phyloP scores from a whole-genome alignment of 2,888 invertebrate species.

The Byasa hedistus region DNA sequence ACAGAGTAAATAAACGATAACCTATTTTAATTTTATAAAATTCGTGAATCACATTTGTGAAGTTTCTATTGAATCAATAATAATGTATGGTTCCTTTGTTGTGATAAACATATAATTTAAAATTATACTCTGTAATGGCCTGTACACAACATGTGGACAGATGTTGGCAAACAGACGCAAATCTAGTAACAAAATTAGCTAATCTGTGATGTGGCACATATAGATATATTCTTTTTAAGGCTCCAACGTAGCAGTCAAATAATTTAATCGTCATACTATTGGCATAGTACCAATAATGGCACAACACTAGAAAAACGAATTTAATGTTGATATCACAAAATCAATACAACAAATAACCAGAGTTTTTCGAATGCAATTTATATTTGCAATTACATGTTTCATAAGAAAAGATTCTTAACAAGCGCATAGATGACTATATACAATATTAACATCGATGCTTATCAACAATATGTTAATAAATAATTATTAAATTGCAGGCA shows the following conservation, averaged over 20 bases:
- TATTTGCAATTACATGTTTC: too few relatives aligned
- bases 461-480: background rate
- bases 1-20: too few relatives aligned
- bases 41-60: background rate
- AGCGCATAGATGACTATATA: too few relatives aligned
- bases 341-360: too few relatives aligned
- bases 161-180: conserved; percentile 1
- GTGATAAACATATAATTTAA: background rate
- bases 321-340: too few relatives aligned
- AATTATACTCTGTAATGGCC: background rate
- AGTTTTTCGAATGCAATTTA: background rate
- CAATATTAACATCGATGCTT: too few relatives aligned
- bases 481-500: conserved; percentile 46
- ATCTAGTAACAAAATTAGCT: conserved; percentile 31
- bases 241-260: conserved; percentile 18
- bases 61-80: background rate
- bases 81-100: background rate
- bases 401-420: too few relatives aligned
- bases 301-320: background rate
- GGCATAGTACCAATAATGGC: background rate
- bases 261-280: conserved; percentile 18
- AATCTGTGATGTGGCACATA: conserved; percentile 14
- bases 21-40: too few relatives aligned
- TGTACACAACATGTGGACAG: background rate
- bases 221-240: conserved; percentile 15